phyloP scores from a whole-genome alignment of 2,113 vertebrate genomes.

The Sinocyclocheilus anshuiensis region DNA sequence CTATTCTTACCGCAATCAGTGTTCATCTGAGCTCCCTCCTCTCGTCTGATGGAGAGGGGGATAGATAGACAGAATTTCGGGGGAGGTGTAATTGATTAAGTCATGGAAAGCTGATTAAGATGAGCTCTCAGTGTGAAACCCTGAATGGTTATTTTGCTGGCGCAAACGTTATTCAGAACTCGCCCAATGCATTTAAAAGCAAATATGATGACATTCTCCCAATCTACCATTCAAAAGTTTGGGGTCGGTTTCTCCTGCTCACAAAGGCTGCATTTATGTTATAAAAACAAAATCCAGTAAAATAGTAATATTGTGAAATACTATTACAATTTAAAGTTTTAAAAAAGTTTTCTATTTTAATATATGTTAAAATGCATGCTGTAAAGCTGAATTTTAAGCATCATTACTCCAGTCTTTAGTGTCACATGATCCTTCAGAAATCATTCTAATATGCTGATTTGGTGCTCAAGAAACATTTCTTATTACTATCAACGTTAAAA shows the following conservation, averaged over 20 bases:
- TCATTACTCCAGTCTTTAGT: not conserved
- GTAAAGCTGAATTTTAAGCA: not conserved
- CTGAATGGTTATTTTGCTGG: slow-evolving; percentile 1
- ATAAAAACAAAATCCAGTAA: not conserved
- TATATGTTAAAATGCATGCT: not conserved
- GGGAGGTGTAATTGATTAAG: slow-evolving; percentile 43
- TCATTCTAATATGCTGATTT: not conserved
- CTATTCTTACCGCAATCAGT: slow-evolving; percentile 14
- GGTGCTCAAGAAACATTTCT: not conserved
- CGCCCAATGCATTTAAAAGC: not conserved
- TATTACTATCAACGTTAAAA: not conserved
- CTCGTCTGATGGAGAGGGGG: not conserved
- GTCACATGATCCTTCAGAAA: not conserved
- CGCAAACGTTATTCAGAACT: not conserved
- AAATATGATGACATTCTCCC: not conserved
- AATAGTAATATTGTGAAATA: not conserved
- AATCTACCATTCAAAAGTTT: not conserved
- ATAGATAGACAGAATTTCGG: slow-evolving; percentile 30
- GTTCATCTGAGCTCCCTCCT: slow-evolving; percentile 9
- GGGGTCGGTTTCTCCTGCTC: not conserved
- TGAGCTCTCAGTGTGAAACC: slow-evolving; percentile 34
- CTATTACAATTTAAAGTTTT: not conserved
- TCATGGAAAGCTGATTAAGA: slow-evolving; percentile 53
- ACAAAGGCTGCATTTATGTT: not conserved
- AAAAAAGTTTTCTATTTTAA: not conserved